phyloP scores from a whole-genome alignment of 2,888 invertebrate species.

The Eristalis intricaria region DNA sequence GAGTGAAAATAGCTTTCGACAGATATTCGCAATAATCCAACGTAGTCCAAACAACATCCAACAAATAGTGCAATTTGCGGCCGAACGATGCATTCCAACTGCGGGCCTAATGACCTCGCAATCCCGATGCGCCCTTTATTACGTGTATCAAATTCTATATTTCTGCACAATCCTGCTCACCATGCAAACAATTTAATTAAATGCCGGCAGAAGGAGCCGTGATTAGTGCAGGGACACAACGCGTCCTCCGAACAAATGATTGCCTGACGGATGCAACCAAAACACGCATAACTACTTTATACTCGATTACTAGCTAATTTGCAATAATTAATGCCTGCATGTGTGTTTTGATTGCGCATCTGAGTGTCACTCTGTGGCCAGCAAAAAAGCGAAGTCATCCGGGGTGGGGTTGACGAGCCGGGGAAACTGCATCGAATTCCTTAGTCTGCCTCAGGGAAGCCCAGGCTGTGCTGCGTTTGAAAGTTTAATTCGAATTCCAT shows the following conservation, averaged over 20 bases:
- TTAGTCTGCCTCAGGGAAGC: slow-evolving; percentile 17
- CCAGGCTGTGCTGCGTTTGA: slow-evolving; percentile 15
- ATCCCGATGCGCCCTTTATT: background rate
- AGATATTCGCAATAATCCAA: background rate
- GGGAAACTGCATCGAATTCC: slow-evolving; percentile 22
- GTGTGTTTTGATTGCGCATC: slow-evolving; percentile 44
- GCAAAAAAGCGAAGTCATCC: too few species aligned
- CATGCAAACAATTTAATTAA: background rate
- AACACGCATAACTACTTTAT: too few species aligned
- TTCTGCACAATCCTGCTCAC: too few species aligned
- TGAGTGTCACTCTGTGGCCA: slow-evolving; percentile 37
- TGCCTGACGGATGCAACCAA: slow-evolving; percentile 25
- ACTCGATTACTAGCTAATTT: slow-evolving; percentile 65
- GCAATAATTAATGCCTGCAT: slow-evolving; percentile 63
- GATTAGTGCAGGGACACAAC: background rate
- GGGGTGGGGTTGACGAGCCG: too few species aligned
- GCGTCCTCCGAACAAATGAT: too few species aligned
- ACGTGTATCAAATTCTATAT: background rate
- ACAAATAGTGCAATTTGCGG: background rate
- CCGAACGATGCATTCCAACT: background rate
- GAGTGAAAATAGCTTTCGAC: background rate
- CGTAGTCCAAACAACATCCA: background rate
- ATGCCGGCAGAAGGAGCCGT: background rate
- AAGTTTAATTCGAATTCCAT: slow-evolving; percentile 34
- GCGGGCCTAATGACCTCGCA: background rate